phyloP scores from a whole-genome alignment of 2,113 vertebrate genomes.

The Elgaria multicarinata region DNA sequence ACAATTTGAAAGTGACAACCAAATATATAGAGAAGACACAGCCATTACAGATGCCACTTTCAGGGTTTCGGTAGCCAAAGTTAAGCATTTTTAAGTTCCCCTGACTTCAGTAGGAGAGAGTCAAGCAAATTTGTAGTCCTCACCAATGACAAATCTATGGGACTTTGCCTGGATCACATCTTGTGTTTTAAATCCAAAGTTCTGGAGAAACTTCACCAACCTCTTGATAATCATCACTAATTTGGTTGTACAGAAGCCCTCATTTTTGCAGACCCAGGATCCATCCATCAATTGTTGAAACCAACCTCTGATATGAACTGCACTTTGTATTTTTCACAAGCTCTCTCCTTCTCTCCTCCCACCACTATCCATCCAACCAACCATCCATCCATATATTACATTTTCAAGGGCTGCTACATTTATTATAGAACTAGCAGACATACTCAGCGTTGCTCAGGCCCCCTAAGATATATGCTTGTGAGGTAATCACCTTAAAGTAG shows the following conservation, averaged over 20 bases:
- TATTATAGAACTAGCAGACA: too few species aligned
- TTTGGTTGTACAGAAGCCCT: background rate
- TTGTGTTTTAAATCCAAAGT: background rate
- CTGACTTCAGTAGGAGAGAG: background rate
- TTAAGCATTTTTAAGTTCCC: background rate
- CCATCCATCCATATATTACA: background rate
- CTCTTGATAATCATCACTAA: background rate
- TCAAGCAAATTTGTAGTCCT: background rate
- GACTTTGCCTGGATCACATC: background rate
- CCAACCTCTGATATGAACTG: background rate
- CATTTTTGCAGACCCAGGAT: background rate
- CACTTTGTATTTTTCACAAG: background rate
- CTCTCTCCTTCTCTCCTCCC: background rate
- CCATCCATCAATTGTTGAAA: background rate
- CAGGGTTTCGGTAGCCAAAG: background rate
- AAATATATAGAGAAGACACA: background rate
- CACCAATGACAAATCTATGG: background rate
- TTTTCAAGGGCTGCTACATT: background rate
- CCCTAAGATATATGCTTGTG: too few species aligned
- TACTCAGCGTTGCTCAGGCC: too few species aligned
- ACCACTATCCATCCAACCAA: background rate
- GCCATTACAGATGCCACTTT: background rate
- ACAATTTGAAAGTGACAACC: background rate
- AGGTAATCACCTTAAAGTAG: too few species aligned
- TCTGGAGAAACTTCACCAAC: background rate